These are phyloP conservation scores for Australoheros scitulus DNA, from an alignment of 2,113 vertebrate species.

Conservation along the genomic window DNA sequence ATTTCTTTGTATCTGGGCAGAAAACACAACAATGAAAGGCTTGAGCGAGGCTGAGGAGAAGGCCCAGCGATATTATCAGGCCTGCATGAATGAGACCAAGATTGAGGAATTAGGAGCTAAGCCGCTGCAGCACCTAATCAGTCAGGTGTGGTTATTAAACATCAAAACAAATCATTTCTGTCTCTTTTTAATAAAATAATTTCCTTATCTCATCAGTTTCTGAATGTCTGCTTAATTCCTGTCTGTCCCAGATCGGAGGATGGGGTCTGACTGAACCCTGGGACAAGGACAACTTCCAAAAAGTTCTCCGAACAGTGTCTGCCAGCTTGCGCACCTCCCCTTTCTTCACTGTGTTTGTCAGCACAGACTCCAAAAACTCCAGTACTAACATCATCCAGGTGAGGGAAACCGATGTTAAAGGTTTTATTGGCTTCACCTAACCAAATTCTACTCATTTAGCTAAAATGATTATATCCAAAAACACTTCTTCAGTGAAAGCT, in stretches of 20 bases:
- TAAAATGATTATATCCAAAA: background rate
- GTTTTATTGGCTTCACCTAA: background rate
- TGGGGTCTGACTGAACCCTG: constrained; percentile 89
- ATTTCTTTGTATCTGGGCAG: constrained; percentile 67
- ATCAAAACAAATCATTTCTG: background rate
- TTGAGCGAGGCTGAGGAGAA: constrained; percentile 89
- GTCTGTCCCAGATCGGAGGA: constrained; percentile 86
- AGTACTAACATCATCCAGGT: constrained; percentile 98
- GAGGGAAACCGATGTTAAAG: constrained; percentile 4
- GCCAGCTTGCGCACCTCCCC: constrained; percentile 87
- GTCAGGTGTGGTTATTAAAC: constrained; percentile 80
- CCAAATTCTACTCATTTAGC: background rate
- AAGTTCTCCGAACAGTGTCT: constrained; percentile 84
- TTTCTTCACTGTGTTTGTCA: constrained; percentile 94
- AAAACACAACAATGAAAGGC: constrained; percentile 85
- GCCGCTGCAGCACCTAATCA: constrained; percentile 89
- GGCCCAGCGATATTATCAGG: constrained; percentile 90
- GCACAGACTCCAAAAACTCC: constrained; percentile 94
- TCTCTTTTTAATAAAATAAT: background rate
- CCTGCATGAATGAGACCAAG: constrained; percentile 94
- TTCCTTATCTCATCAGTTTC: background rate
- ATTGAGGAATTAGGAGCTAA: constrained; percentile 88
- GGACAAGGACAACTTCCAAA: constrained; percentile 89
- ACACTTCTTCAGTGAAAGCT: background rate
- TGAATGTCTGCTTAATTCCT: background rate